Evolutionary conservation across 2,888 invertebrate genomes (phyloP), one percentile per base, ranked within the genome.

Genomic region (Opisthograptis luteolata): DNA sequence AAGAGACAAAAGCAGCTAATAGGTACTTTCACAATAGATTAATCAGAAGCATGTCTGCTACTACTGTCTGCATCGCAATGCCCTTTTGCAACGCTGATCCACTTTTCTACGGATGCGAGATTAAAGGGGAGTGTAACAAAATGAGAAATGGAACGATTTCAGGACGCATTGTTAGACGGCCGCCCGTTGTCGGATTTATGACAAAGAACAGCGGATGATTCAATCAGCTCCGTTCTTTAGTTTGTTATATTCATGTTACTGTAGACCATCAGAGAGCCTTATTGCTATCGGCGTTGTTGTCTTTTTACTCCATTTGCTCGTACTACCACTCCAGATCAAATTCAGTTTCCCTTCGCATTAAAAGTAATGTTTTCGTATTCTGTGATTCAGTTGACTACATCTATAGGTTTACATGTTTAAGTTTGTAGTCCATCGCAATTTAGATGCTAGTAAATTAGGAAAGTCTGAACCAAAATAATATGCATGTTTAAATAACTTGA

Each of bases 111-210:
- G 88, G 87, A 84, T 86, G 84, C 87, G 83, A 88, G 89, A 89
- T 89, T 90, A 89, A 88, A 89, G 87, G 86, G 87, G 87, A 84
- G 81, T 79, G 84, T 87, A 89, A 84, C 89, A 90, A 90, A 90
- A 89, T 88, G 89, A 88, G 89, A 88, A 89, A 89, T 89, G 87
- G 81, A 89, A 87, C 89, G 87, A 89, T 89, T 89, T 88, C 86
- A 85, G 86, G 79, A 82, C 84, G 87, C 83, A 90, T 89, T 90
- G 89, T 90, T 84, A 83, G 86, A 78, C 72, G 80, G 79, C 82
- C 74, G 83, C 79, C 86, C 87, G 87, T 84, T 84, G 87, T 84
- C 86, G 88, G 88, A 88, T 87, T 89, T 89, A 90, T 89, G 89
- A 89, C 89, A 90, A 89, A 89, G 89, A 87, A 85, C 85, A 78